phyloP scores from a whole-genome alignment of 2,888 invertebrate species.

The Sesia apiformis region DNA sequence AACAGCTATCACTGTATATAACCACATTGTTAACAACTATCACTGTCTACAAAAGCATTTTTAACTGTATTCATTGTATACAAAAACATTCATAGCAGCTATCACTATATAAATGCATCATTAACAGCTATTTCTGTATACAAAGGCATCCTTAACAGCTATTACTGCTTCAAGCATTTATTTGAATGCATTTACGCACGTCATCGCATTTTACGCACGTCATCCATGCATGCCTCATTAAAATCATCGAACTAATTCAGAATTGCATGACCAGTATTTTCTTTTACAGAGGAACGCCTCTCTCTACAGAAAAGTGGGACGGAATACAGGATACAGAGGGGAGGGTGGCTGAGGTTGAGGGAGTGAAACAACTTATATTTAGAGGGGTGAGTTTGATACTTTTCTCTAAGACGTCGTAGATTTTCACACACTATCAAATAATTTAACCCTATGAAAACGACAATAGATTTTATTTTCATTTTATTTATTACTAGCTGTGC shows the following conservation, averaged over 20 bases:
- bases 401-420: background rate
- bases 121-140: no score
- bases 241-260: background rate
- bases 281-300: conserved; percentile 77
- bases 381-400: conserved; percentile 80
- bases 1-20: no score
- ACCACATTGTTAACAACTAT: no score
- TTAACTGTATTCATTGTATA: no score
- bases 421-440: background rate
- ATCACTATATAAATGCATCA: no score
- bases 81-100: no score
- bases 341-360: conserved; percentile 83
- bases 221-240: background rate
- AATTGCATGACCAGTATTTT: background rate
- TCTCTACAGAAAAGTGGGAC: conserved; percentile 87
- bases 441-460: no score
- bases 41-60: no score
- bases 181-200: background rate
- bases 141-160: no score
- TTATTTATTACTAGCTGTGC: no score
- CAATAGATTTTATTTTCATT: no score
- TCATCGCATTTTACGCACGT: background rate
- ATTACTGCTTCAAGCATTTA: no score
- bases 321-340: conserved; percentile 87
- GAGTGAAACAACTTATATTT: conserved; percentile 90